phyloP scores from a whole-genome alignment of 2,797 vertebrate species.

The Anas bahamensis region DNA sequence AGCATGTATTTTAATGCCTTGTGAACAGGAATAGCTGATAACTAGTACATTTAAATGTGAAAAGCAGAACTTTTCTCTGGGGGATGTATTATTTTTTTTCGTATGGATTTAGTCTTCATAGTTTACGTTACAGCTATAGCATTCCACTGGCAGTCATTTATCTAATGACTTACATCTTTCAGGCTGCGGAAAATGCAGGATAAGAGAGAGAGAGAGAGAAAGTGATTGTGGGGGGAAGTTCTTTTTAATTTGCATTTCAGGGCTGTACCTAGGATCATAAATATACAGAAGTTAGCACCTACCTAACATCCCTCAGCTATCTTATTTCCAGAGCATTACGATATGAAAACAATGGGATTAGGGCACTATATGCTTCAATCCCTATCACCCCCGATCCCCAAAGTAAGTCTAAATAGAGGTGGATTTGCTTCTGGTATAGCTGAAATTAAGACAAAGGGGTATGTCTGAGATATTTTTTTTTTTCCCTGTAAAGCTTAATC shows the following conservation, averaged over 20 bases:
- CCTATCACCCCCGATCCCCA: background rate
- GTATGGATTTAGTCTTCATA: constrained; percentile 69
- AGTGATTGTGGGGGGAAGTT: background rate
- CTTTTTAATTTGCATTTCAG: constrained; percentile 54
- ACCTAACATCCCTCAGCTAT: background rate
- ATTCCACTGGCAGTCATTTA: constrained; percentile 63
- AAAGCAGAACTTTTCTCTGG: constrained; percentile 70
- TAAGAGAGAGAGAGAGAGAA: background rate
- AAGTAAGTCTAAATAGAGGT: background rate
- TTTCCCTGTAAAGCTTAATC: background rate
- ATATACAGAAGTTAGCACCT: constrained; percentile 19
- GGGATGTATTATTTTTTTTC: constrained; percentile 42
- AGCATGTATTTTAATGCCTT: constrained; percentile 74
- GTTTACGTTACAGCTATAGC: constrained; percentile 62
- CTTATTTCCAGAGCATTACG: constrained; percentile 29
- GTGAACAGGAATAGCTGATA: constrained; percentile 74
- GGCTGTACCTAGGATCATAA: constrained; percentile 53
- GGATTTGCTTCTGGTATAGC: background rate
- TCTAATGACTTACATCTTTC: constrained; percentile 47
- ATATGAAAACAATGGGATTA: background rate
- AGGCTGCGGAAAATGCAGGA: constrained; percentile 41
- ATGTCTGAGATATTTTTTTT: background rate
- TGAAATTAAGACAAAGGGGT: background rate
- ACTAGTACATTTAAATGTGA: constrained; percentile 76
- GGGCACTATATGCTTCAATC: background rate